Percentiles rank a stretch among this genome's conserved stretches.
Conservation (phyloP, 2,113 vertebrate genomes). For the Hypocryptadius cinnamomeus region DNA sequence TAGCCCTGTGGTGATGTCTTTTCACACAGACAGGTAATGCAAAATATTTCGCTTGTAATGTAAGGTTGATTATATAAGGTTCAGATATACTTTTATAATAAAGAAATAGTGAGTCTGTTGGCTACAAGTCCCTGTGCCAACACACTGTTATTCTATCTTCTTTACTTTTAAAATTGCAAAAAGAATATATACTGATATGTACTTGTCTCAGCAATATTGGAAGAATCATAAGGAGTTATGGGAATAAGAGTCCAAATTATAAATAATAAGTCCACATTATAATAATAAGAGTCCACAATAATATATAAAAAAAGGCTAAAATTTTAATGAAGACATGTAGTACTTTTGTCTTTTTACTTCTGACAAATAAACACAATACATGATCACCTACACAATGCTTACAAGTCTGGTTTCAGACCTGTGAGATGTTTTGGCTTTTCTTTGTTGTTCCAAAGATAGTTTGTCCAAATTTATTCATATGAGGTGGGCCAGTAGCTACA, state of each 20-base stretch:
- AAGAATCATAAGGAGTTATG: neutral
- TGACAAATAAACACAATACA: neutral
- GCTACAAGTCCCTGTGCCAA: neutral
- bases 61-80: neutral
- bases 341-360: neutral
- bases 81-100: neutral
- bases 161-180: neutral
- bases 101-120: neutral
- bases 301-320: neutral
- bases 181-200: neutral
- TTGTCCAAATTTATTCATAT: neutral
- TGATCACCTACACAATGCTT: neutral
- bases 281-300: neutral
- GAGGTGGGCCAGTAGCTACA: neutral
- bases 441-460: neutral
- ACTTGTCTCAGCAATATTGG: neutral
- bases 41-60: neutral
- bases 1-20: neutral
- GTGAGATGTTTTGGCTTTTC: neutral
- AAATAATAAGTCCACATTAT: neutral
- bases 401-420: neutral
- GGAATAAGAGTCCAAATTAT: neutral
- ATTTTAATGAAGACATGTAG: neutral
- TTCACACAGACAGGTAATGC: neutral
- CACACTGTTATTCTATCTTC: neutral